Conservation (phyloP, 2,888 invertebrate species). For the Aphodius granarius region DNA sequence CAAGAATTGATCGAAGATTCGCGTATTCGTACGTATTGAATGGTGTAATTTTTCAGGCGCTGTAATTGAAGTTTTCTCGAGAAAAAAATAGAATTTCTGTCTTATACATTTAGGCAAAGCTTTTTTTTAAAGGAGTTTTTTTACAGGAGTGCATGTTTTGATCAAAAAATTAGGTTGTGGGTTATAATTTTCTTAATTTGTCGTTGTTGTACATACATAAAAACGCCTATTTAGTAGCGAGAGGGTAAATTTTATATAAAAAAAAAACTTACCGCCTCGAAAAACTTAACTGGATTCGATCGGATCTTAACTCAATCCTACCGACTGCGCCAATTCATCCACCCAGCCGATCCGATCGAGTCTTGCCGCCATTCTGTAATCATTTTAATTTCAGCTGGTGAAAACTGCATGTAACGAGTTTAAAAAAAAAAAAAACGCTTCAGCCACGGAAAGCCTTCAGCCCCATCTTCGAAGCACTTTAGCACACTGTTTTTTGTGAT, state of each 20-base stretch:
- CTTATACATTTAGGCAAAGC: not conserved
- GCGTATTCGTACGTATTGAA: slow-evolving; percentile 24
- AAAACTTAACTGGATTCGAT: not conserved
- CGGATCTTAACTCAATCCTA: too few relatives aligned
- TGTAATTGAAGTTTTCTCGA: slow-evolving; percentile 47
- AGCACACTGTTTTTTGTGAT: slow-evolving; percentile 32
- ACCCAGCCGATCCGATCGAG: not conserved
- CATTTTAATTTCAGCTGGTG: slow-evolving; percentile 42
- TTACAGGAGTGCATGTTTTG: slow-evolving; percentile 22
- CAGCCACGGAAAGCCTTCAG: slow-evolving; percentile 41
- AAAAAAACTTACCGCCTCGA: not conserved
- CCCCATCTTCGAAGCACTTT: slow-evolving; percentile 41
- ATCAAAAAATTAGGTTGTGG: slow-evolving; percentile 34
- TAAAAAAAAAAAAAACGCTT: slow-evolving; percentile 33
- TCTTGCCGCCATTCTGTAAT: slow-evolving; percentile 21
- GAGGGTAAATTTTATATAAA: not conserved
- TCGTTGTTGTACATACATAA: slow-evolving; percentile 22
- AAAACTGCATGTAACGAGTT: slow-evolving; percentile 42
- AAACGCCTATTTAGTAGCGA: not conserved
- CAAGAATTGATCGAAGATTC: slow-evolving; percentile 40
- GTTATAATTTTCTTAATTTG: slow-evolving; percentile 23
- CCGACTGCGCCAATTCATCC: not conserved
- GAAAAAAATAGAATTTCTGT: not conserved
- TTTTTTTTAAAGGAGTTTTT: not conserved
- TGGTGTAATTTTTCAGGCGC: slow-evolving; percentile 42